These are phyloP conservation scores for Intellagama lesueurii DNA, from an alignment of 2,797 vertebrate species.

Conservation along the genomic window DNA sequence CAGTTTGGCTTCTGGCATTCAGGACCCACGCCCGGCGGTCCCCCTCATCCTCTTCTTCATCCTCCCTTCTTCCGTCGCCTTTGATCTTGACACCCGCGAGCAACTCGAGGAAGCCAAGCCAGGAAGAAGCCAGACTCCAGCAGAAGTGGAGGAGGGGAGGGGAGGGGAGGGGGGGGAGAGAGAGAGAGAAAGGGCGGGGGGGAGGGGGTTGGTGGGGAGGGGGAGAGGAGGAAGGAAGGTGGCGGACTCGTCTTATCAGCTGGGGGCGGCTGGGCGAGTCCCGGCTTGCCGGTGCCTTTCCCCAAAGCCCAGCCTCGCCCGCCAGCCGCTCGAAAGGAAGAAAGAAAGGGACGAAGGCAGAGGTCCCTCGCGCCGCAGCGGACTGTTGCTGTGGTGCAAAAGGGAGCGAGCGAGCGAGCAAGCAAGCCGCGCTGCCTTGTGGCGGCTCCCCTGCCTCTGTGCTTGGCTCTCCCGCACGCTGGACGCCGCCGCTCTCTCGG, in stretches of 20 bases:
- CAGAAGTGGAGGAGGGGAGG: not conserved
- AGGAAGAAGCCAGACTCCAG: not conserved
- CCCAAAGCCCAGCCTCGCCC: slow-evolving; percentile 11
- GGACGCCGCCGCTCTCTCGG: not conserved
- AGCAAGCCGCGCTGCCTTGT: not conserved
- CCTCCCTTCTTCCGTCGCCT: slow-evolving; percentile 56
- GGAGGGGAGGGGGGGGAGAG: too few species aligned
- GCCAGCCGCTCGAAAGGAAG: slow-evolving; percentile 3
- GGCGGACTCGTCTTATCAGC: not conserved
- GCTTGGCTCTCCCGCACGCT: not conserved
- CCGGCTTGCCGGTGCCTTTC: not conserved
- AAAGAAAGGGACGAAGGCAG: too few species aligned
- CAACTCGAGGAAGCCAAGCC: slow-evolving; percentile 11
- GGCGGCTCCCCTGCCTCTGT: not conserved
- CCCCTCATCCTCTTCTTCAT: too few species aligned
- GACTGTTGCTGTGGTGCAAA: not conserved
- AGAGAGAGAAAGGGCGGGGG: not conserved
- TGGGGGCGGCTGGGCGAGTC: not conserved
- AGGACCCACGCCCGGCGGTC: slow-evolving; percentile 47
- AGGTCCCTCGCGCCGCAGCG: slow-evolving; percentile 16
- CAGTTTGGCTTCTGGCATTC: slow-evolving; percentile 30
- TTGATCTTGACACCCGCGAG: slow-evolving; percentile 51
- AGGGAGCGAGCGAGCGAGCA: too few species aligned
- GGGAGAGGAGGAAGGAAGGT: not conserved
- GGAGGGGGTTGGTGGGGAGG: too few species aligned